Percentiles rank a stretch among this genome's conserved stretches.
These are phyloP conservation scores for Orientallactaga bullata DNA, from an alignment of 2,113 vertebrate genomes.

Conservation along the genomic window DNA sequence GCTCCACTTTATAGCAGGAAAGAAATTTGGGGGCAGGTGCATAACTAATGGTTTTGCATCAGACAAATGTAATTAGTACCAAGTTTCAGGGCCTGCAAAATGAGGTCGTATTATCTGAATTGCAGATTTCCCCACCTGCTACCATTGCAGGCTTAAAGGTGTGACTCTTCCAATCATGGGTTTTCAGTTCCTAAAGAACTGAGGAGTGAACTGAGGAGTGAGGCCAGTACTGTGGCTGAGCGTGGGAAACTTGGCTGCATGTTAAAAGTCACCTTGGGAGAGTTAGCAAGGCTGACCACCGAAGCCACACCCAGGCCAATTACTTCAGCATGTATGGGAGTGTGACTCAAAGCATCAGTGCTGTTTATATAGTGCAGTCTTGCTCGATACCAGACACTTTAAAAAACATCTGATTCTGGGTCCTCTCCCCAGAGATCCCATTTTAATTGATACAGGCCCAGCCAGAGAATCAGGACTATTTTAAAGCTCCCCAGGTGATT, in stretches of 20 bases:
- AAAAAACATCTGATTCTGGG: not conserved
- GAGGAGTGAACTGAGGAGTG: not conserved
- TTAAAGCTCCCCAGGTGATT: not conserved
- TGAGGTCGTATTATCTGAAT: conserved; percentile 65
- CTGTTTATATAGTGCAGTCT: not conserved
- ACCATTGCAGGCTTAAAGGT: not conserved
- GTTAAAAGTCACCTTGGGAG: not conserved
- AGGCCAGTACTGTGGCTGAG: not conserved
- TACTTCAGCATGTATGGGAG: not conserved
- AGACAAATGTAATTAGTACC: conserved; percentile 61
- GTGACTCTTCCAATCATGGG: not conserved
- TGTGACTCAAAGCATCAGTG: not conserved
- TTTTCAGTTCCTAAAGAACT: conserved; percentile 46
- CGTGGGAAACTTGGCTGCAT: not conserved
- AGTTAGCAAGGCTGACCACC: not conserved
- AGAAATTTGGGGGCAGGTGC: conserved; percentile 20
- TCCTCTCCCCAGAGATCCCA: not conserved
- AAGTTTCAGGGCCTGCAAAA: conserved; percentile 37
- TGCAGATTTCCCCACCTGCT: conserved; percentile 69
- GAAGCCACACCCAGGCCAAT: not conserved
- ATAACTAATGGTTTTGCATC: conserved; percentile 44
- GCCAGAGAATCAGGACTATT: not conserved
- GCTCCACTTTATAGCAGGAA: not conserved
- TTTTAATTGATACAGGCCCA: not conserved
- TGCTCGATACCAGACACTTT: not conserved